Conservation (phyloP, 2,888 invertebrate genomes). For the Pegoplata infirma region DNA sequence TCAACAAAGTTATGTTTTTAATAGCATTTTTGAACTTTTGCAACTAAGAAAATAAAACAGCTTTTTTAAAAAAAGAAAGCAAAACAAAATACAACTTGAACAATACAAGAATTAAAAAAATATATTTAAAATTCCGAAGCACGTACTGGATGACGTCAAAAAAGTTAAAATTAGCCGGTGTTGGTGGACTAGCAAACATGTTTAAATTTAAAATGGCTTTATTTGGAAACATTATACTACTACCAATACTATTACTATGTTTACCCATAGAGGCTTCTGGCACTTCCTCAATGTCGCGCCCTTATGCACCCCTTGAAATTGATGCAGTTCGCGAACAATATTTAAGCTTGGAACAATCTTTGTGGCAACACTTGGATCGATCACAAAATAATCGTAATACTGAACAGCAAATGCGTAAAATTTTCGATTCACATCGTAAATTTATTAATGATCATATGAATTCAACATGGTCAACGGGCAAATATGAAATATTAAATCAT, state of each 20-base stretch:
- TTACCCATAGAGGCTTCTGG: neutral
- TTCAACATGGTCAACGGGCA: constrained; percentile 66
- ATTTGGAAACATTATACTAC: neutral
- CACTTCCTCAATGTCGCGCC: neutral
- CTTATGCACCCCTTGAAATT: constrained; percentile 74
- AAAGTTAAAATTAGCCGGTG: constrained; percentile 12
- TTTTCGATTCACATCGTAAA: constrained; percentile 73
- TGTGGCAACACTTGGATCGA: constrained; percentile 74
- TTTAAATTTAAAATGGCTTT: neutral
- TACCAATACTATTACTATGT: neutral
- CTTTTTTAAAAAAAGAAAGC: neutral
- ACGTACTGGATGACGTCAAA: constrained; percentile 19
- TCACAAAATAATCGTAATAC: constrained; percentile 65
- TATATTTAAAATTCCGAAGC: neutral
- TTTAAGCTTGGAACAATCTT: constrained; percentile 79
- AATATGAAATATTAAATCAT: constrained; percentile 76
- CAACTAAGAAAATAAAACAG: constrained; percentile 11
- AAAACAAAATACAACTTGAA: neutral
- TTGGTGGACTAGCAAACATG: neutral
- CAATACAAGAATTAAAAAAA: neutral
- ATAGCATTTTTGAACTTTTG: constrained; percentile 26
- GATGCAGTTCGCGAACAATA: constrained; percentile 82
- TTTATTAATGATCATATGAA: constrained; percentile 69
- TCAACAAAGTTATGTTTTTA: constrained; percentile 8
- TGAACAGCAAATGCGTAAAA: constrained; percentile 72